These are phyloP conservation scores for Pangasius macronema DNA, from an alignment of 2,797 vertebrate genomes.

Conservation along the genomic window DNA sequence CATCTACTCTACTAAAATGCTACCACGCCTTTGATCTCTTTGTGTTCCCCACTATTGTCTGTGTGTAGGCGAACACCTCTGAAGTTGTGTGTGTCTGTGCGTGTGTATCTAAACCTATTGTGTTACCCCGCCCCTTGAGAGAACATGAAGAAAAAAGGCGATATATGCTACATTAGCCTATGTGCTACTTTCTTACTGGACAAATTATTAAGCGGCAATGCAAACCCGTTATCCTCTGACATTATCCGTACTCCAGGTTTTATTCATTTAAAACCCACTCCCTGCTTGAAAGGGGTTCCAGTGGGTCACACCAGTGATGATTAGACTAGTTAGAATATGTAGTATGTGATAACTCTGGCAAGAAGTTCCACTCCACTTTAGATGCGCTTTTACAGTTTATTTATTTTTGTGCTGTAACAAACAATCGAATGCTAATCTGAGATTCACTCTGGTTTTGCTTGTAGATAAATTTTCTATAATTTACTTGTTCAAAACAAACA, in stretches of 20 bases:
- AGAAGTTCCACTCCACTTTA: neutral
- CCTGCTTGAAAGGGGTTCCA: neutral
- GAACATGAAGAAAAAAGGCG: neutral
- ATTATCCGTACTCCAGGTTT: neutral
- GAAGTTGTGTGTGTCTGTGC: neutral
- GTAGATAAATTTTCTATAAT: neutral
- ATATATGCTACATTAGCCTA: neutral
- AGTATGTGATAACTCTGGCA: neutral
- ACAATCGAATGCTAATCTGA: neutral
- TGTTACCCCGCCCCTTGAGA: neutral
- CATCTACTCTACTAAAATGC: slow-evolving; percentile 3
- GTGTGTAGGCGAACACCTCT: neutral
- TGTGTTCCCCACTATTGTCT: neutral
- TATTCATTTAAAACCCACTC: neutral
- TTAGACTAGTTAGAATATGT: neutral
- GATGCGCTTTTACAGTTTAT: neutral
- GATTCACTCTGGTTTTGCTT: neutral
- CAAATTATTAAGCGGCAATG: neutral
- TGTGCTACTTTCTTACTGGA: neutral
- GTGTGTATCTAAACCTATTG: slow-evolving; percentile 2
- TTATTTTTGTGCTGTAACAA: neutral
- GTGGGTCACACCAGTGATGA: neutral
- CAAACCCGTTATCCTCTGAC: neutral
- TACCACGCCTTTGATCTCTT: slow-evolving; percentile 12
- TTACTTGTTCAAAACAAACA: too few relatives aligned